Evolutionary conservation across 2,888 invertebrate genomes (phyloP).

Genomic region (Erebia palarica): DNA sequence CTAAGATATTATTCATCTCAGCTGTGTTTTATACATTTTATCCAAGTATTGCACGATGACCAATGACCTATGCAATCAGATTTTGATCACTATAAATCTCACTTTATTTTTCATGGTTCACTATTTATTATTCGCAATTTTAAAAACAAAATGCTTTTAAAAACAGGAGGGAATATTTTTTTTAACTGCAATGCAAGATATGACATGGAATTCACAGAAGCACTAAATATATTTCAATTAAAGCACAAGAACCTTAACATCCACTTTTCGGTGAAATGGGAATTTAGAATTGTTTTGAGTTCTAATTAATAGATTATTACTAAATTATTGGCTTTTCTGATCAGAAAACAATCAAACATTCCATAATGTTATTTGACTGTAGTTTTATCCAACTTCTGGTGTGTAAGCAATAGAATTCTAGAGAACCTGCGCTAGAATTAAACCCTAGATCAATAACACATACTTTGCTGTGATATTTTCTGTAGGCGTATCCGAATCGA

Average conservation of each 20-base stretch:
- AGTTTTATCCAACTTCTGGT: neutral
- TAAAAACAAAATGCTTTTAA: conserved; percentile 14
- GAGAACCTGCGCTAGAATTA: no score
- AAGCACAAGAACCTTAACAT: neutral
- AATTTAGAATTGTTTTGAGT: neutral
- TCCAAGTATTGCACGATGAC: conserved; percentile 25
- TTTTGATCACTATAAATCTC: no score
- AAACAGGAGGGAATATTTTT: neutral
- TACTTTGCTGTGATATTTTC: neutral
- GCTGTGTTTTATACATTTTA: neutral
- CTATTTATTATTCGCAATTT: conserved; percentile 7
- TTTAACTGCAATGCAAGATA: neutral
- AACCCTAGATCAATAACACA: neutral
- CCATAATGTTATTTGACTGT: no score
- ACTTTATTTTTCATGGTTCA: neutral
- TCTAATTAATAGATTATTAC: neutral
- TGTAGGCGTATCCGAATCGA: neutral
- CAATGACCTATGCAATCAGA: no score
- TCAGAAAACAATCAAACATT: neutral
- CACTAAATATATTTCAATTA: neutral
- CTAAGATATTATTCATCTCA: neutral
- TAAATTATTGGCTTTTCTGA: neutral
- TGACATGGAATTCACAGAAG: neutral
- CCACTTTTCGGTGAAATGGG: neutral
- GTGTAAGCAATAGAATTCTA: neutral